A percentile compares a stretch with the other conserved stretches of the same genome.
Evolutionary conservation across 37 sponge, comb jelly and placozoan species (phyloP).

Genomic region (Haliclona indistincta): DNA sequence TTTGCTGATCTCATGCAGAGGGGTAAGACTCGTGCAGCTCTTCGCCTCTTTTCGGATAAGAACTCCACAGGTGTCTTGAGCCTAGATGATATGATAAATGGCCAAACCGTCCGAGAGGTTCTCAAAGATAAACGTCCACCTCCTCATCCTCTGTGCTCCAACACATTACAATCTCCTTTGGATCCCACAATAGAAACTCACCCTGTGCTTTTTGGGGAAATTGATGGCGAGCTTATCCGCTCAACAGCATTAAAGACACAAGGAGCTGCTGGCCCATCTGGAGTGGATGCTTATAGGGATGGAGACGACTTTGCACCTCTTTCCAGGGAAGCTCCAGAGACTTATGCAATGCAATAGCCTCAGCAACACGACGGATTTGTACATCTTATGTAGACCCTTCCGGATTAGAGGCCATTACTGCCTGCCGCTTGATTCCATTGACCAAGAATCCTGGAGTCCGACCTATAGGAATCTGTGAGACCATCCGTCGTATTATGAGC

Average conservation of each 20-base stretch:
- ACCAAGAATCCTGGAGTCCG: constrained; percentile 54
- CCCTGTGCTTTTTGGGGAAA: constrained; percentile 40
- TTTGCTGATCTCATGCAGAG: constrained; percentile 10
- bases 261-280: constrained; percentile 53
- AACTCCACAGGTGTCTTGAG: constrained; percentile 3
- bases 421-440: constrained; percentile 48
- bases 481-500: constrained; percentile 30
- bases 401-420: constrained; percentile 18
- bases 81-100: not conserved
- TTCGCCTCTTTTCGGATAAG: constrained; percentile 15
- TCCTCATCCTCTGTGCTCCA: not conserved
- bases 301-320: constrained; percentile 44
- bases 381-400: constrained; percentile 38
- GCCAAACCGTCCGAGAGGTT: constrained; percentile 8
- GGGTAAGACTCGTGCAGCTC: constrained; percentile 26
- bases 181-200: not conserved
- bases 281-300: constrained; percentile 30
- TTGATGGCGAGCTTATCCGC: constrained; percentile 40
- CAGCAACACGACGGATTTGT: not conserved
- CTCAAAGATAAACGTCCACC: constrained; percentile 36
- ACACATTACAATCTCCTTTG: not conserved
- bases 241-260: constrained; percentile 13
- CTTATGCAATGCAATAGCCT: constrained; percentile 41
- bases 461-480: constrained; percentile 52
- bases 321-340: constrained; percentile 29